Base-by-base conservation (phyloP, 2,797 vertebrate genomes). In the Neosalanx taihuensis region DNA sequence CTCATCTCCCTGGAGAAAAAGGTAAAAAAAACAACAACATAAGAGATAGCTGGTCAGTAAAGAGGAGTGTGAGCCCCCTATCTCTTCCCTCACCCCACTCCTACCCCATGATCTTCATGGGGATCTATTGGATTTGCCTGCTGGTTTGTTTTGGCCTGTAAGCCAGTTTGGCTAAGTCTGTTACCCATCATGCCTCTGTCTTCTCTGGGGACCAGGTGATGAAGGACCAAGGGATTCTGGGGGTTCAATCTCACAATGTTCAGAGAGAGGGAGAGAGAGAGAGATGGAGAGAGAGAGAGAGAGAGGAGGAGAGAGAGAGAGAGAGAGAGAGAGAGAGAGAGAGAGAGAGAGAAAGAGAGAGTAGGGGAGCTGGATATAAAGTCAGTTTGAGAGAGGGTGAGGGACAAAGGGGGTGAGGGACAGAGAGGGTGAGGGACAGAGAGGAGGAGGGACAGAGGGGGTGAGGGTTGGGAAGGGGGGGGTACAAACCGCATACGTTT, bases 141-240 rank as follows among this genome's bases (percentile, higher is more conserved):
- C 74, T 74, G 84, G 79, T 86, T 84, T 82, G 81, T 79, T 76
- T 69, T 57, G 84, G 84, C 83, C 83, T 82, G 72, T 89, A 91
- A 91, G 90, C 87, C 88, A 90, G 87, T 88, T 89, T 88, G 85
- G 90, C 89, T 90, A 89, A 89, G 85, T 88, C 87, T 83, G 87
- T 90, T 89, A 90, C 87, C 87, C 85, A 85, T 80, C 83, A 83
- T 85, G 84, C 84, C 78, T 74, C 77, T 72, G 72, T 78, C 80
- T 74, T 64, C 73, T 83, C 78, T 82, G 83, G 84, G 83, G 83
- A 71, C 68, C 56, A 17, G 73, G 79, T 84, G 85, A 84, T 81
- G 76, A 30, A 73, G 67, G 58, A 53, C 10, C 31, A 33, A 46
- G 67, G 66, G 31, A 12, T 58, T 18, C 67, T 68, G 53, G 64